Conservation (phyloP, 2,797 vertebrate species). For the Pelobates cultripes region DNA sequence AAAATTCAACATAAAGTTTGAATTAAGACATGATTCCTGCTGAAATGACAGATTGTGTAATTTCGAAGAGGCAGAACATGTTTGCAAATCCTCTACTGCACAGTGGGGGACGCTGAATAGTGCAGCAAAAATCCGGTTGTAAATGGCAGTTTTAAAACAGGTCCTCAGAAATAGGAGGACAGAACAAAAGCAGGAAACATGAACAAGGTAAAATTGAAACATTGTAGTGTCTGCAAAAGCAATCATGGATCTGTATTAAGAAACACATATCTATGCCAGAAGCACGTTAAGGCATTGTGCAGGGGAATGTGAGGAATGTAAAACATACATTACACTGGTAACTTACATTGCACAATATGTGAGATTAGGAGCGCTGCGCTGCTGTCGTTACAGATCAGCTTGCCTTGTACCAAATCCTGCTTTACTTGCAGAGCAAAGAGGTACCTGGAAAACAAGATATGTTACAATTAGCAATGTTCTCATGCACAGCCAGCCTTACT, state of each 20-base stretch:
- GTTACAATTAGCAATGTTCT: neutral
- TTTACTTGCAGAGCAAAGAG: conserved; percentile 96
- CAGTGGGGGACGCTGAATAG: too few species aligned
- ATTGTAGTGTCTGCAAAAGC: neutral
- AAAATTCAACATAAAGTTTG: too few species aligned
- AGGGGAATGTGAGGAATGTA: neutral
- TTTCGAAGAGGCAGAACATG: too few species aligned
- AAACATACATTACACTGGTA: neutral
- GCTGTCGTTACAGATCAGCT: conserved; percentile 89
- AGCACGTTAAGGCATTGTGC: neutral
- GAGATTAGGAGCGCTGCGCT: conserved; percentile 93
- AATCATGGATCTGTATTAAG: neutral
- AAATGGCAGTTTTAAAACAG: too few species aligned
- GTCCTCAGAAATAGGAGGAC: too few species aligned
- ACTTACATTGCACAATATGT: conserved; percentile 96
- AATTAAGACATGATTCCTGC: too few species aligned
- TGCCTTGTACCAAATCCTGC: conserved; percentile 89
- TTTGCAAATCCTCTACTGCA: too few species aligned
- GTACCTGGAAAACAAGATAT: conserved; percentile 80
- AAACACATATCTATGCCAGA: neutral
- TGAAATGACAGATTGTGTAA: too few species aligned
- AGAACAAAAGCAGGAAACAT: too few species aligned
- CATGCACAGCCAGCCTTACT: neutral
- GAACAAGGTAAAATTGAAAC: too few species aligned
- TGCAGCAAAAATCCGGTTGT: too few species aligned